A percentile compares a stretch with the other conserved stretches of the same genome.
Conservation (phyloP, 1,140 invertebrate species). For the Pseudomyrmex flavicornis region DNA sequence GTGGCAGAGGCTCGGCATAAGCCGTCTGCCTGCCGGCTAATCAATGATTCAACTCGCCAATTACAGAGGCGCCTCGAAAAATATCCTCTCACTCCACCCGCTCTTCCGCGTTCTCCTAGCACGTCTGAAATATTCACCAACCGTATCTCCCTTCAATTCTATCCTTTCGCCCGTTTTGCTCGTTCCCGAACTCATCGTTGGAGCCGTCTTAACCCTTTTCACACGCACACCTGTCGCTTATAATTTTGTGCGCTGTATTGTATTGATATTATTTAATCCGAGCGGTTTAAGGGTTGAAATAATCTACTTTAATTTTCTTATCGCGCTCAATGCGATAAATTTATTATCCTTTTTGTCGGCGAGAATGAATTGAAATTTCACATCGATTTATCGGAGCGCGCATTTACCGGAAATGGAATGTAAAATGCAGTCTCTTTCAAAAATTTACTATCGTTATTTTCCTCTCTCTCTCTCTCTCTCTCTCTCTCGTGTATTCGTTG, state of each 20-base stretch:
- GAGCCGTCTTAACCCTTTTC: constrained; percentile 5
- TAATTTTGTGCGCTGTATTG: background rate
- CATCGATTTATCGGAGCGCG: constrained; percentile 7
- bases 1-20: constrained; percentile 67
- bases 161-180: constrained; percentile 43
- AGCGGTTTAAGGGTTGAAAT: background rate
- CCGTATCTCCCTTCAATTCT: constrained; percentile 64
- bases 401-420: background rate
- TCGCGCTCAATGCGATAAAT: background rate
- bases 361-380: constrained; percentile 12
- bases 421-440: background rate
- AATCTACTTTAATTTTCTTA: background rate
- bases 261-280: background rate
- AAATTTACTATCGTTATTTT: constrained; percentile 9
- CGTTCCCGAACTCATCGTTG: constrained; percentile 21
- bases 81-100: constrained; percentile 67
- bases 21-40: constrained; percentile 77
- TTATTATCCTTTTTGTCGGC: too few species aligned
- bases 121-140: constrained; percentile 76
- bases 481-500: constrained; percentile 14
- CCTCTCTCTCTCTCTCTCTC: too few species aligned
- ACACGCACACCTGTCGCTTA: background rate
- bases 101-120: constrained; percentile 25
- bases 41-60: constrained; percentile 82
- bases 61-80: constrained; percentile 79